These are phyloP conservation scores for Calameuta idolon DNA, from an alignment of 2,888 invertebrate genomes.

Conservation along the genomic window DNA sequence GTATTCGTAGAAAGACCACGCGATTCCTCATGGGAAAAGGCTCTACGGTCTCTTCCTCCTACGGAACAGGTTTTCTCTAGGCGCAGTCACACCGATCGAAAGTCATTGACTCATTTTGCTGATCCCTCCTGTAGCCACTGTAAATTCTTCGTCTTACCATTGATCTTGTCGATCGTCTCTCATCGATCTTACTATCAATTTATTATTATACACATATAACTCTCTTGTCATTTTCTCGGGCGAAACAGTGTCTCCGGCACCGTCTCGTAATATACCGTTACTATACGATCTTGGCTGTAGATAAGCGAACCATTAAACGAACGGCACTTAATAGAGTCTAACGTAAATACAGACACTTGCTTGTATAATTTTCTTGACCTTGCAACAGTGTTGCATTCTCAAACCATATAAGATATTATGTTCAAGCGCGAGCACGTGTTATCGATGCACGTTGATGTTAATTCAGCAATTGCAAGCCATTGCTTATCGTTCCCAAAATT, in stretches of 20 bases:
- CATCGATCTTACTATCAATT: not conserved
- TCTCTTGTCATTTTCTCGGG: not conserved
- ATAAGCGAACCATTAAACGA: not conserved
- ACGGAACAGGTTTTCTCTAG: constrained; percentile 45
- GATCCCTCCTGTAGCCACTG: not conserved
- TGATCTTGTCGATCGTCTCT: not conserved
- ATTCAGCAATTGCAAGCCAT: not conserved
- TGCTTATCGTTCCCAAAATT: not conserved
- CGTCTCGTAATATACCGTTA: not conserved
- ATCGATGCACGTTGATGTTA: not conserved
- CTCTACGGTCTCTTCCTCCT: constrained; percentile 32
- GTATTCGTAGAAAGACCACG: constrained; percentile 33
- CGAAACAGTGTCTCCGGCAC: not conserved
- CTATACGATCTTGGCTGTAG: not conserved
- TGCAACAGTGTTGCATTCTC: not conserved
- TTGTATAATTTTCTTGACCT: not conserved
- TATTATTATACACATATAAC: not conserved
- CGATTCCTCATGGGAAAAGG: constrained; percentile 29
- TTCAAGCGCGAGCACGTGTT: not conserved
- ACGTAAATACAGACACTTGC: not conserved
- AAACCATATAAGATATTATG: not conserved
- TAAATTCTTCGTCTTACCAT: not conserved
- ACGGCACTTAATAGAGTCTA: not conserved
- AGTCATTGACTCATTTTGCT: constrained; percentile 59
- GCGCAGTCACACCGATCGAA: constrained; percentile 42